phyloP scores from a whole-genome alignment of 2,113 vertebrate genomes.

The Acanthisitta chloris region DNA sequence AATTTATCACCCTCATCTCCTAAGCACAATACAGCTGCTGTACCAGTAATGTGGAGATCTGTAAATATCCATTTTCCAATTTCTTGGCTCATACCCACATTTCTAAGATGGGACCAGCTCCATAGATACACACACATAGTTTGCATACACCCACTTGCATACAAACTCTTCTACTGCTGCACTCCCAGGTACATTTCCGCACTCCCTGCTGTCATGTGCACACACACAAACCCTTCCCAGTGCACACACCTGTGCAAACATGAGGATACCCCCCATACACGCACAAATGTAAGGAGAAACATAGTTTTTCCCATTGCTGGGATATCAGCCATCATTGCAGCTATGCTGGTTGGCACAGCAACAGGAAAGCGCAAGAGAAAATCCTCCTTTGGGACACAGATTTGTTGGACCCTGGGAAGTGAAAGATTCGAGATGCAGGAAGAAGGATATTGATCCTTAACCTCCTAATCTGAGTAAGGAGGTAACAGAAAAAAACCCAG shows the following conservation, averaged over 20 bases:
- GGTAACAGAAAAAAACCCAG: not conserved
- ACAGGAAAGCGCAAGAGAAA: not conserved
- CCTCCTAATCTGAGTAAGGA: not conserved
- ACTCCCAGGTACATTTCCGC: not conserved
- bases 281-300: not conserved
- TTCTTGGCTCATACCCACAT: not conserved
- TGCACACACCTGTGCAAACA: not conserved
- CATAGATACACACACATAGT: not conserved
- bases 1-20: not conserved
- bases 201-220: not conserved
- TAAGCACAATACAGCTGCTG: not conserved
- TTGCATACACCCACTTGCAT: not conserved
- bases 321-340: not conserved
- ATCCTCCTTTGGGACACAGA: not conserved
- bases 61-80: not conserved
- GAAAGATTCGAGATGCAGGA: not conserved
- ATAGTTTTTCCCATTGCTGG: not conserved
- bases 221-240: not conserved
- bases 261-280: not conserved
- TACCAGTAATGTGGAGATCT: not conserved
- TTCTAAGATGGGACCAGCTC: not conserved
- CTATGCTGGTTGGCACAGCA: conserved; percentile 7
- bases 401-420: not conserved
- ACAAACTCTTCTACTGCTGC: not conserved
- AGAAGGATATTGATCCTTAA: not conserved